These are phyloP conservation scores for Odontamblyopus lacepedii DNA, from an alignment of 2,797 vertebrate genomes.

Conservation along the genomic window DNA sequence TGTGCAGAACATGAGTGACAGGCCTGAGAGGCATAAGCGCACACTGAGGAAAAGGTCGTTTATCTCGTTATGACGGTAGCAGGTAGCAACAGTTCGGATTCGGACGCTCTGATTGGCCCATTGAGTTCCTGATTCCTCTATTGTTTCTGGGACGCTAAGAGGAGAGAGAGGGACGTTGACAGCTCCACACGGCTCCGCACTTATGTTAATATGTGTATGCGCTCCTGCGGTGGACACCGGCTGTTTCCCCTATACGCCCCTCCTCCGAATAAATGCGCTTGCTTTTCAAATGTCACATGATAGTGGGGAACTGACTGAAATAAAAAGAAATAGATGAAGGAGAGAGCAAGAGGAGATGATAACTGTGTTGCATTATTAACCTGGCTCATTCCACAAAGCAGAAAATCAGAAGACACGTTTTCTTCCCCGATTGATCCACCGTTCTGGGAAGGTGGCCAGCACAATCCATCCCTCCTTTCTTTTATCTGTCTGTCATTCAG, in stretches of 20 bases:
- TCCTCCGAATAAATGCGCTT: constrained; percentile 53
- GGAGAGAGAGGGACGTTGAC: constrained; percentile 39
- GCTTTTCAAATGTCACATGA: constrained; percentile 69
- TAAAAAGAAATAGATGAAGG: constrained; percentile 37
- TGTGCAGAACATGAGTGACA: constrained; percentile 53
- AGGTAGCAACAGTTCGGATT: constrained; percentile 41
- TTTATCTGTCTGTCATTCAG: constrained; percentile 46
- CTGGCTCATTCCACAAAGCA: constrained; percentile 53
- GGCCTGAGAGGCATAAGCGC: constrained; percentile 57
- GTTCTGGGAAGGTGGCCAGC: constrained; percentile 61
- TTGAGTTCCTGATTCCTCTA: constrained; percentile 56
- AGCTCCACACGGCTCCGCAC: constrained; percentile 25
- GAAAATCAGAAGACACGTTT: constrained; percentile 56
- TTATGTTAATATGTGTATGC: constrained; percentile 12
- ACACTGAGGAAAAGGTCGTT: constrained; percentile 52
- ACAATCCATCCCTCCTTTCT: constrained; percentile 48
- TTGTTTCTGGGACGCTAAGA: constrained; percentile 45
- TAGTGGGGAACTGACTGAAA: constrained; percentile 52
- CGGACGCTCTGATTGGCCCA: constrained; percentile 47
- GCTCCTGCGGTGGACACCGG: constrained; percentile 33
- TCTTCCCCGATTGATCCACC: constrained; percentile 58
- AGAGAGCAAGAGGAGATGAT: constrained; percentile 47
- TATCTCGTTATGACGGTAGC: constrained; percentile 48
- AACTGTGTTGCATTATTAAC: constrained; percentile 69
- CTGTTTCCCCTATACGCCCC: constrained; percentile 54